phyloP scores from a whole-genome alignment of 2,888 invertebrate genomes.

The Unio pictorum region DNA sequence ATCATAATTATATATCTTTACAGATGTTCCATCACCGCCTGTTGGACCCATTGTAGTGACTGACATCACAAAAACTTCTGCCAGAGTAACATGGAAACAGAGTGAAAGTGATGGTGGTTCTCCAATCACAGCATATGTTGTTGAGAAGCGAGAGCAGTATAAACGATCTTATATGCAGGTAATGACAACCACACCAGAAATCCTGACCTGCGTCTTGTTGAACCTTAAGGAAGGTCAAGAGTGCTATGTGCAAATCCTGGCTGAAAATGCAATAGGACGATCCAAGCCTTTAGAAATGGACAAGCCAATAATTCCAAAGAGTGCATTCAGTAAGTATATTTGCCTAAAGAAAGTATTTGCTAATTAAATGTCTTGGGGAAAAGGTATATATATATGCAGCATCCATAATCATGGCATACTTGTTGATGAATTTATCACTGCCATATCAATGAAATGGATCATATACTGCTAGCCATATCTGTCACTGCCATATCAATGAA shows the following conservation, averaged over 20 bases:
- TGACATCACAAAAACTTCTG: conserved; percentile 51
- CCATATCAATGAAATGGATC: too few species aligned
- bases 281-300: conserved; percentile 79
- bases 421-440: too few species aligned
- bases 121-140: conserved; percentile 83
- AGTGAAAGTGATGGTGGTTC: conserved; percentile 82
- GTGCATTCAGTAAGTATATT: conserved; percentile 59
- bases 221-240: conserved; percentile 84
- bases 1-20: conserved; percentile 4
- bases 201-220: conserved; percentile 45
- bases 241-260: conserved; percentile 88
- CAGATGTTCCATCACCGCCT: conserved; percentile 59
- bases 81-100: conserved; percentile 53
- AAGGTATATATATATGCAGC: too few species aligned
- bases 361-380: too few species aligned
- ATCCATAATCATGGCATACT: too few species aligned
- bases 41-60: conserved; percentile 54
- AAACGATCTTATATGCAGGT: conserved; percentile 54
- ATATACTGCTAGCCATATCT: too few species aligned
- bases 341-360: neutral
- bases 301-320: conserved; percentile 56
- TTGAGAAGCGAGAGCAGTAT: conserved; percentile 81
- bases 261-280: conserved; percentile 87
- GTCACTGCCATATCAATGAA: too few species aligned
- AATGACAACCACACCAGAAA: conserved; percentile 39